These are phyloP conservation scores for Oryzias dopingdopingensis DNA, from an alignment of 2,797 vertebrate genomes.

Conservation along the genomic window DNA sequence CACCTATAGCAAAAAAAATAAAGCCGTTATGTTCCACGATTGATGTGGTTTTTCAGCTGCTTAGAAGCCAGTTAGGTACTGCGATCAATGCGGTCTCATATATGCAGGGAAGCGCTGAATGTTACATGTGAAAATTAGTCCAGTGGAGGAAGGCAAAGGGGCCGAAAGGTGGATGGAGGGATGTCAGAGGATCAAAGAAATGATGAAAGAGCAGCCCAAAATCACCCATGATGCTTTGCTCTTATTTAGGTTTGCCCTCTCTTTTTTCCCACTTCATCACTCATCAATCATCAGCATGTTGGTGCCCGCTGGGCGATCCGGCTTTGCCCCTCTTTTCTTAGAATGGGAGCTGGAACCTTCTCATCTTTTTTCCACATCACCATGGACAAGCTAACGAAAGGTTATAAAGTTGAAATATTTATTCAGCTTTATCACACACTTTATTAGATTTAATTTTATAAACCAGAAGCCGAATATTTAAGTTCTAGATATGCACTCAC, in stretches of 20 bases:
- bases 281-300: slow-evolving; percentile 63
- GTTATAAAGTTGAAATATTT: slow-evolving; percentile 15
- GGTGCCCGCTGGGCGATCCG: slow-evolving; percentile 38
- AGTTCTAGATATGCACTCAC: too few species aligned
- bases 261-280: slow-evolving; percentile 28
- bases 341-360: slow-evolving; percentile 28
- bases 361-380: slow-evolving; percentile 9
- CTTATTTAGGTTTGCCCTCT: neutral
- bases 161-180: slow-evolving; percentile 20
- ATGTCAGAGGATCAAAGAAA: slow-evolving; percentile 48
- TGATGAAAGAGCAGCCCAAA: slow-evolving; percentile 44
- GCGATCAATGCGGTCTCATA: slow-evolving; percentile 26
- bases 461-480: too few species aligned
- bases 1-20: slow-evolving; percentile 21
- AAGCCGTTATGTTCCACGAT: slow-evolving; percentile 28
- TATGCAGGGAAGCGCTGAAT: slow-evolving; percentile 9
- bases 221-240: slow-evolving; percentile 34
- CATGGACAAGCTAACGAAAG: slow-evolving; percentile 13
- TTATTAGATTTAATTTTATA: slow-evolving; percentile 1
- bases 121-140: slow-evolving; percentile 14
- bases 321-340: slow-evolving; percentile 11
- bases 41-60: slow-evolving; percentile 18
- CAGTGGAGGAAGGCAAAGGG: slow-evolving; percentile 9
- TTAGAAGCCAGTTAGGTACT: slow-evolving; percentile 32
- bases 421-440: slow-evolving; percentile 21